These are phyloP conservation scores for Drosophila koepferae DNA, from an alignment of 2,888 invertebrate species.

Conservation along the genomic window DNA sequence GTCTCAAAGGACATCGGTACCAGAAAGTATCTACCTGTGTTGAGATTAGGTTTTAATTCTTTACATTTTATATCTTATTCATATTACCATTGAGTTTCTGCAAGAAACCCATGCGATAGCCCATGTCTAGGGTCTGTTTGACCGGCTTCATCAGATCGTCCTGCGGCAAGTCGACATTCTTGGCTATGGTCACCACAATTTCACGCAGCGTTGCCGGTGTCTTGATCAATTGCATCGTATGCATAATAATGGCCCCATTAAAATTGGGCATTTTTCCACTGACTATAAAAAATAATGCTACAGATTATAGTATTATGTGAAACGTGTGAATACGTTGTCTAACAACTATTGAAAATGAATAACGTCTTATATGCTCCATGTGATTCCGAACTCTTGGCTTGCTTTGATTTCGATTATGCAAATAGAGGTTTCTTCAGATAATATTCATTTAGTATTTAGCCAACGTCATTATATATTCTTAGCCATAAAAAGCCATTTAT, in stretches of 20 bases:
- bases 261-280: slow-evolving; percentile 56
- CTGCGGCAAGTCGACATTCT: slow-evolving; percentile 51
- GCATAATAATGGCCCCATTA: slow-evolving; percentile 69
- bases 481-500: background rate
- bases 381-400: background rate
- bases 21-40: slow-evolving; percentile 57
- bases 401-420: slow-evolving; percentile 10
- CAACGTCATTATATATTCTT: too few relatives aligned
- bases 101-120: slow-evolving; percentile 52
- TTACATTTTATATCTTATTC: too few relatives aligned
- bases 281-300: background rate
- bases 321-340: slow-evolving; percentile 5
- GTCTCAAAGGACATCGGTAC: slow-evolving; percentile 51
- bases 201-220: slow-evolving; percentile 63
- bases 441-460: background rate
- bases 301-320: slow-evolving; percentile 5
- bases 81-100: slow-evolving; percentile 61
- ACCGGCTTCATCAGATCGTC: slow-evolving; percentile 56
- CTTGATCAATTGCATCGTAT: slow-evolving; percentile 58
- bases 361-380: background rate
- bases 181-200: slow-evolving; percentile 55
- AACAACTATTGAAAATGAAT: slow-evolving; percentile 32
- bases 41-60: background rate
- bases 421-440: background rate
- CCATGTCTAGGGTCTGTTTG: slow-evolving; percentile 62